Evolutionary conservation across 2,797 vertebrate genomes (phyloP).

Genomic region (Ambastaia sidthimunki): DNA sequence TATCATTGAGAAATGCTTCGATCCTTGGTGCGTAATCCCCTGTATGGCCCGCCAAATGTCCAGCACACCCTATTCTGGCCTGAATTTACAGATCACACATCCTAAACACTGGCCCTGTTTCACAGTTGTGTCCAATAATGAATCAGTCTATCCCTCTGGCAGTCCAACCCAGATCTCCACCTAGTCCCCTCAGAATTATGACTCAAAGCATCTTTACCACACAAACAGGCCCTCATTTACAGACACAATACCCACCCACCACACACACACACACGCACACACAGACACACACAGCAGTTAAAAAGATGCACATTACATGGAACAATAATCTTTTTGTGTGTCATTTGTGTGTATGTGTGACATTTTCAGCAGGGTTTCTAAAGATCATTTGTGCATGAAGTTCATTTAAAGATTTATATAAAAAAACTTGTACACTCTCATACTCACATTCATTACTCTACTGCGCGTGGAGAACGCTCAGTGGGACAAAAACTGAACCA

Average conservation of each 20-base stretch:
- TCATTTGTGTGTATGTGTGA: neutral
- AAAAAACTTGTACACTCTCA: constrained; percentile 35
- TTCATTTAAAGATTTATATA: constrained; percentile 46
- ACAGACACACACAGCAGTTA: no score
- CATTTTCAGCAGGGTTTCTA: neutral
- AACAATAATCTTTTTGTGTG: neutral
- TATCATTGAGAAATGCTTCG: constrained; percentile 46
- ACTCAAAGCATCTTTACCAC: constrained; percentile 42
- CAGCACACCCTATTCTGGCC: constrained; percentile 39
- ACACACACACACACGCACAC: no score
- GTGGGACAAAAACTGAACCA: constrained; percentile 38
- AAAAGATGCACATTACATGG: no score
- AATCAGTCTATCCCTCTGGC: constrained; percentile 36
- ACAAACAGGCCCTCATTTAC: neutral
- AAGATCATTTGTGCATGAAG: constrained; percentile 8
- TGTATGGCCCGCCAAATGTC: constrained; percentile 39
- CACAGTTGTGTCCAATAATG: constrained; percentile 6
- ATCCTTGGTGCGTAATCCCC: constrained; percentile 37
- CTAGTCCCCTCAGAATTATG: constrained; percentile 28
- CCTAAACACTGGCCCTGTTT: constrained; percentile 13
- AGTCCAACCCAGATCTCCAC: constrained; percentile 47
- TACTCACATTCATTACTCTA: constrained; percentile 48
- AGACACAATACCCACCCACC: no score
- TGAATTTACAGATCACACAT: constrained; percentile 47
- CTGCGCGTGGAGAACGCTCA: constrained; percentile 42